Evolutionary conservation across 2,888 invertebrate species (phyloP).

Genomic region (Idaea aversata): DNA sequence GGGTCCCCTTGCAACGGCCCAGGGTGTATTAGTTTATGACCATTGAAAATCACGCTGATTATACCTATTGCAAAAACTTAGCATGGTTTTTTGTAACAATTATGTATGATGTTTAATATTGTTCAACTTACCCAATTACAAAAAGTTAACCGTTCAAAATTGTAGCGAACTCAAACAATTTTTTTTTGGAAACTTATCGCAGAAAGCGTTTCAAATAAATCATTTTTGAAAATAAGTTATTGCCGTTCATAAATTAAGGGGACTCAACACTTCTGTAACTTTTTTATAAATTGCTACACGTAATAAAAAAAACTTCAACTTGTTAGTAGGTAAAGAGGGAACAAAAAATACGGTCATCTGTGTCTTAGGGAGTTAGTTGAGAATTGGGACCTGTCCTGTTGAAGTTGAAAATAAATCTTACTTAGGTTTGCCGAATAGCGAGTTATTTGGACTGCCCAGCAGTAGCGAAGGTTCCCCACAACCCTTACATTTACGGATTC

Average conservation of each 20-base stretch:
- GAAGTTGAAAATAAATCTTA: background rate
- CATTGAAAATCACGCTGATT: too few species aligned
- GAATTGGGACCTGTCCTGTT: background rate
- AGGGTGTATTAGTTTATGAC: too few species aligned
- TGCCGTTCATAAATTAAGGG: constrained; percentile 29
- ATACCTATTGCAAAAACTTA: too few species aligned
- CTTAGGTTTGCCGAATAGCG: background rate
- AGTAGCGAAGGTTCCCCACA: background rate
- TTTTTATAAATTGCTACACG: constrained; percentile 30
- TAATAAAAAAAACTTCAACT: constrained; percentile 23
- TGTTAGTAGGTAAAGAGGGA: constrained; percentile 13
- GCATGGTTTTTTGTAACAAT: too few species aligned
- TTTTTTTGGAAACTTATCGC: constrained; percentile 10
- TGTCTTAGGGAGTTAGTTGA: background rate
- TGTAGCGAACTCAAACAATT: background rate
- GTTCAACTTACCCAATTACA: background rate
- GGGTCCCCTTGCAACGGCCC: too few species aligned
- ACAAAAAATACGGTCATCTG: constrained; percentile 1
- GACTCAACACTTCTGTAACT: constrained; percentile 31
- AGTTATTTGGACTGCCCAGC: background rate
- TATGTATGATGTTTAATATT: too few species aligned
- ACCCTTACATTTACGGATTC: too few species aligned
- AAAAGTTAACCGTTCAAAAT: background rate
- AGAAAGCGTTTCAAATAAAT: constrained; percentile 22
- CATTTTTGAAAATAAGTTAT: constrained; percentile 28